Conservation (phyloP, 2,888 invertebrate genomes). For the Syritta pipiens region DNA sequence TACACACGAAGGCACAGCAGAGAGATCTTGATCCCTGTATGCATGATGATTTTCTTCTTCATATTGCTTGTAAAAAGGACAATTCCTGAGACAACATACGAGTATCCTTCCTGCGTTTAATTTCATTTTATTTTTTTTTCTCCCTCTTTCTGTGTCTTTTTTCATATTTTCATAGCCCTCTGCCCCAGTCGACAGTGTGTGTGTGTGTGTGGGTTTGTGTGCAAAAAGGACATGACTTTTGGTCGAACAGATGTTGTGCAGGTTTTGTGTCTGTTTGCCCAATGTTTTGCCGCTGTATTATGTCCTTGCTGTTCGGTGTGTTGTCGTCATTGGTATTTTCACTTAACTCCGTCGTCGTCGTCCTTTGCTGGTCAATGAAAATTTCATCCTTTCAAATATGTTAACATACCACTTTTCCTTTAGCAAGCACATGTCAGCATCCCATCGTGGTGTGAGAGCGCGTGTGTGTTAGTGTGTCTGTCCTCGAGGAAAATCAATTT, state of each 20-base stretch:
- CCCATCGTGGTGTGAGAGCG: neutral
- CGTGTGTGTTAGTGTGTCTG: conserved; percentile 1
- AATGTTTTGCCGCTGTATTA: conserved; percentile 39
- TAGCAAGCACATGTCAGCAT: conserved; percentile 24
- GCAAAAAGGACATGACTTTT: conserved; percentile 46
- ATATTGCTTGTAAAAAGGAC: conserved; percentile 54
- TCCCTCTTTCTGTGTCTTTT: conserved; percentile 2
- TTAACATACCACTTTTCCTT: conserved; percentile 52
- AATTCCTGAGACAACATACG: conserved; percentile 46
- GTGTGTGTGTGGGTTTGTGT: conserved; percentile 6
- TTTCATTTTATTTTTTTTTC: conserved; percentile 42
- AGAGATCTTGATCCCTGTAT: conserved; percentile 45
- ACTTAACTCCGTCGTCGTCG: conserved; percentile 30
- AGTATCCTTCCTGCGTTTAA: conserved; percentile 48
- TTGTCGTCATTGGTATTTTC: conserved; percentile 21
- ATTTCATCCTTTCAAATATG: conserved; percentile 47
- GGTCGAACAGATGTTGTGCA: conserved; percentile 44
- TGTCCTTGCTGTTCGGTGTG: conserved; percentile 18
- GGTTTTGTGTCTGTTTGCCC: conserved; percentile 37
- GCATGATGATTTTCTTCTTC: conserved; percentile 36
- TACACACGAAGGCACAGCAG: conserved; percentile 5
- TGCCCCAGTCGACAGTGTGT: too few species aligned
- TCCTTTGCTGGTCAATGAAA: conserved; percentile 49
- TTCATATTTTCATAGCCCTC: conserved; percentile 33
- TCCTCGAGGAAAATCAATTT: conserved; percentile 44